These are phyloP conservation scores for Lutra lutra DNA, from an alignment of 2,797 vertebrate genomes.

Conservation along the genomic window DNA sequence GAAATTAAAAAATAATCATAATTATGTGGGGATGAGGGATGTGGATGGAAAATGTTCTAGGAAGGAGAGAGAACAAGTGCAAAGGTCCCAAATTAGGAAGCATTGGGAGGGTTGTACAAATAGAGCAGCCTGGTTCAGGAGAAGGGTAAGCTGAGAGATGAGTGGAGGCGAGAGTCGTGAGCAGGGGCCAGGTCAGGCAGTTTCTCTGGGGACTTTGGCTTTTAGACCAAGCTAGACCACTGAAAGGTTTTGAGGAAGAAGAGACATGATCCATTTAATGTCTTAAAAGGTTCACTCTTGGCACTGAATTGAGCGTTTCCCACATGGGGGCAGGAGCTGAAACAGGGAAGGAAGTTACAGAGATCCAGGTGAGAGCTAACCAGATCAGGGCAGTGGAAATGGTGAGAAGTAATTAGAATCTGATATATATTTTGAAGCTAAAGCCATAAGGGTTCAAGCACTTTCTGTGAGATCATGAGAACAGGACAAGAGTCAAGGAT, in stretches of 20 bases:
- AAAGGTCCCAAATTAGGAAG: not conserved
- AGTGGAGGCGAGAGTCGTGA: not conserved
- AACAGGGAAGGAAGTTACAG: not conserved
- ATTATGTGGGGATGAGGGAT: not conserved
- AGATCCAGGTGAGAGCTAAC: not conserved
- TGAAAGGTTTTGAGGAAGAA: not conserved
- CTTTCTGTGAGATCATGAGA: not conserved
- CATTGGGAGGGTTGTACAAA: not conserved
- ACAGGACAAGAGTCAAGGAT: not conserved
- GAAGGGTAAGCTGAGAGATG: not conserved
- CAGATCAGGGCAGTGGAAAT: not conserved
- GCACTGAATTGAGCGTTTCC: not conserved
- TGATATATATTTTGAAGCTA: not conserved
- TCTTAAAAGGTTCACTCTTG: not conserved
- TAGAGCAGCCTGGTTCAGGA: not conserved
- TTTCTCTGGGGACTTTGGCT: not conserved
- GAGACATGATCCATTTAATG: not conserved
- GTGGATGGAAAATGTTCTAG: not conserved
- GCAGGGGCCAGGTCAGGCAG: rapidly evolving
- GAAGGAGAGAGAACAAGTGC: not conserved
- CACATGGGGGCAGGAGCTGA: not conserved
- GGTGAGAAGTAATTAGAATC: not conserved
- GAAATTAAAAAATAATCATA: not conserved
- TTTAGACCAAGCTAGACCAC: not conserved
- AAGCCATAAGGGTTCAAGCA: not conserved